Conservation (phyloP, 1,140 invertebrate species). For the Drosophila busckii region DNA sequence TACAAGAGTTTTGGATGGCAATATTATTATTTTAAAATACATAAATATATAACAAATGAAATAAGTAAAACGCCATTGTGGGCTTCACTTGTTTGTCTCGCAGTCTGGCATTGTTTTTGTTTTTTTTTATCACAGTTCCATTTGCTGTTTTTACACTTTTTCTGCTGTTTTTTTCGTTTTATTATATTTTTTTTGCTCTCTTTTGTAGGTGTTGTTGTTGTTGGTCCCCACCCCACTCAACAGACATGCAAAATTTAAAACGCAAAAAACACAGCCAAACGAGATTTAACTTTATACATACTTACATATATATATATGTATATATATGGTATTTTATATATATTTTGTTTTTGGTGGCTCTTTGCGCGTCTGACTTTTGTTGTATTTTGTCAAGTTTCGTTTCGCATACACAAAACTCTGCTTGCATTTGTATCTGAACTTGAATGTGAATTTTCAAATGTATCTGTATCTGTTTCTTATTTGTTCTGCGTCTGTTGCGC, state of each 20-base stretch:
- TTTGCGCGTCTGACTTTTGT: too few relatives aligned
- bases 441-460: too few relatives aligned
- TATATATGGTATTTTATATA: background rate
- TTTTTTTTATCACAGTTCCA: conserved; percentile 39
- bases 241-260: conserved; percentile 49
- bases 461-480: conserved; percentile 10
- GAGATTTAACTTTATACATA: conserved; percentile 54
- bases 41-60: too few relatives aligned
- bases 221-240: conserved; percentile 47
- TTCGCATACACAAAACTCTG: conserved; percentile 20
- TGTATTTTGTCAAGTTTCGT: conserved; percentile 50
- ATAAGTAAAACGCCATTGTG: too few relatives aligned
- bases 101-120: conserved; percentile 9
- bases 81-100: background rate
- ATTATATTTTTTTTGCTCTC: conserved; percentile 8
- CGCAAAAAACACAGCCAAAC: conserved; percentile 58
- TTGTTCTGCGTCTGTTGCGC: conserved; percentile 21
- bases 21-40: too few relatives aligned
- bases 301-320: background rate
- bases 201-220: conserved; percentile 27
- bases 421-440: conserved; percentile 9
- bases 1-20: too few relatives aligned
- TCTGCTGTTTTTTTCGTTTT: conserved; percentile 15
- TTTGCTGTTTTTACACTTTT: conserved; percentile 16
- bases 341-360: background rate